phyloP scores from a whole-genome alignment of 2,113 vertebrate genomes.

The Brienomyrus brachyistius region DNA sequence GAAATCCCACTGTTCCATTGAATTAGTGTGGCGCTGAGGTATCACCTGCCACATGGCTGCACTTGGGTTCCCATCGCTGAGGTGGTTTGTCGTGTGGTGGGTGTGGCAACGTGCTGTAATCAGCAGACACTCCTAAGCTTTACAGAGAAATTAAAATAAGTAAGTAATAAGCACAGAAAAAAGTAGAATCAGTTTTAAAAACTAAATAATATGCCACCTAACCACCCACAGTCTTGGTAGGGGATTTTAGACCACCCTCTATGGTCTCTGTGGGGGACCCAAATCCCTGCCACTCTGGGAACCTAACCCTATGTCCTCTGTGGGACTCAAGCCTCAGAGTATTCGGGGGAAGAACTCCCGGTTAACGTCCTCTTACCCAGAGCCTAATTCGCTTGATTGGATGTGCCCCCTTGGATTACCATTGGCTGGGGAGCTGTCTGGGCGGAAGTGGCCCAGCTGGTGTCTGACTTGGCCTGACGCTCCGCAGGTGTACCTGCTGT shows the following conservation, averaged over 20 bases:
- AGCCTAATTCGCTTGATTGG: constrained; percentile 44
- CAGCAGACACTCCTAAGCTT: too few species aligned
- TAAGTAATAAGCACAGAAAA: not conserved
- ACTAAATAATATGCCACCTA: not conserved
- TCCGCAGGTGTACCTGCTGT: constrained; percentile 23
- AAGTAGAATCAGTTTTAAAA: not conserved
- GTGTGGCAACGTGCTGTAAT: too few species aligned
- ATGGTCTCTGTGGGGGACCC: not conserved
- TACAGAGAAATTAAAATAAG: not conserved
- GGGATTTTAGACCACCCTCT: not conserved
- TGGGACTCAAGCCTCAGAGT: not conserved
- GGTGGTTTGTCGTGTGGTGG: too few species aligned
- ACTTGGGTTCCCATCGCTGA: too few species aligned
- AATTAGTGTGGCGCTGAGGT: too few species aligned
- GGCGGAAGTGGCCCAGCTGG: constrained; percentile 59
- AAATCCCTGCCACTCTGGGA: not conserved
- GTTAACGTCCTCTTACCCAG: not conserved
- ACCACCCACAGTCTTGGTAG: not conserved
- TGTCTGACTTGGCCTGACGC: constrained; percentile 21
- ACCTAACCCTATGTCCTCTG: not conserved
- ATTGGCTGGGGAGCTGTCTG: constrained; percentile 39
- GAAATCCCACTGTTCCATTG: too few species aligned
- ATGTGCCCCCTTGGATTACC: constrained; percentile 42
- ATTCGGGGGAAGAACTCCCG: not conserved
- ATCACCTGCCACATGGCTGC: too few species aligned